phyloP scores from a whole-genome alignment of 2,888 invertebrate genomes.

The Heliconius hortense region DNA sequence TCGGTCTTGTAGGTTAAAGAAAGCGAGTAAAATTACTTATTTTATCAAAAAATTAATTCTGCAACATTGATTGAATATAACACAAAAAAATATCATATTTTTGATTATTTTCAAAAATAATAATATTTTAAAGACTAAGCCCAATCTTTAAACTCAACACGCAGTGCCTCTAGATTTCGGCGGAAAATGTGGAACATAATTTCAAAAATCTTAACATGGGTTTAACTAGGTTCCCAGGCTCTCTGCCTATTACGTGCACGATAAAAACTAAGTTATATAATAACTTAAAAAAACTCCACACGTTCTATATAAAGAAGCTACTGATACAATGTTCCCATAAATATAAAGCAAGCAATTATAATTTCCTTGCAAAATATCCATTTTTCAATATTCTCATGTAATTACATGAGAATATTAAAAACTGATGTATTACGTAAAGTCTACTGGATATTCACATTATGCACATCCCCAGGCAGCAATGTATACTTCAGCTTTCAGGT shows the following conservation, averaged over 20 bases:
- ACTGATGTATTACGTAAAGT: neutral
- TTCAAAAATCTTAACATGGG: neutral
- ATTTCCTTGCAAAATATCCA: neutral
- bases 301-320: neutral
- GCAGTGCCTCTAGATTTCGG: neutral
- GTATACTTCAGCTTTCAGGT: neutral
- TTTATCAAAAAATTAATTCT: no score
- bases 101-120: no score
- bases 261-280: neutral
- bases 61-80: no score
- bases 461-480: constrained; percentile 18
- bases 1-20: no score
- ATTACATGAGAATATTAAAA: neutral
- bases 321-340: neutral
- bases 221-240: neutral
- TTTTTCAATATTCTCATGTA: constrained; percentile 2
- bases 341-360: neutral
- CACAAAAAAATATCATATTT: no score
- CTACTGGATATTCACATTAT: neutral
- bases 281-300: neutral
- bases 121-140: no score
- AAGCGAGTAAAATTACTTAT: no score
- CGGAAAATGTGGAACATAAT: neutral
- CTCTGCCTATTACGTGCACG: no score
- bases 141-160: no score